Conservation (phyloP, 2,113 vertebrate species). For the Scortum barcoo region DNA sequence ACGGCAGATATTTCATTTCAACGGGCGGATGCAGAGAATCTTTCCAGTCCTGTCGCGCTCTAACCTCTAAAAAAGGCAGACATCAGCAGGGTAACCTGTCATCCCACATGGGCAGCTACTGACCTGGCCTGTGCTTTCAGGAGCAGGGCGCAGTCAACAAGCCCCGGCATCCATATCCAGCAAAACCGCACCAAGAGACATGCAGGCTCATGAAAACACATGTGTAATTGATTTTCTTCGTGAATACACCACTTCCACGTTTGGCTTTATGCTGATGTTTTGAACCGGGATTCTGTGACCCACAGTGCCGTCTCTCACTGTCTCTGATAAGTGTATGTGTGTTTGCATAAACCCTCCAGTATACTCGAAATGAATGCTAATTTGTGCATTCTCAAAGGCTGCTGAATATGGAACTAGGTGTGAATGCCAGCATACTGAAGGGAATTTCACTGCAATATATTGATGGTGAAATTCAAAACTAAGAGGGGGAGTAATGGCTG, state of each 20-base stretch:
- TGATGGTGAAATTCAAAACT: constrained; percentile 1
- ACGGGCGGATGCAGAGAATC: constrained; percentile 56
- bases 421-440: background rate
- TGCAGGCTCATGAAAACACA: constrained; percentile 27
- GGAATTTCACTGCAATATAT: background rate
- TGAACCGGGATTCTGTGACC: constrained; percentile 16
- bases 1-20: constrained; percentile 78
- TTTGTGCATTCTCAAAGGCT: background rate
- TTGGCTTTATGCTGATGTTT: constrained; percentile 13
- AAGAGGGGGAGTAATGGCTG: background rate
- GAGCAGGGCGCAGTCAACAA: constrained; percentile 31
- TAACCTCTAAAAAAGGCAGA: constrained; percentile 72
- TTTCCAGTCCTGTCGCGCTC: constrained; percentile 55
- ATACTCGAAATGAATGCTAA: background rate
- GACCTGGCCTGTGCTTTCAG: constrained; percentile 33
- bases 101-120: constrained; percentile 35
- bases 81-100: constrained; percentile 76
- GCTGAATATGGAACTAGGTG: background rate
- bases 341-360: constrained; percentile 12
- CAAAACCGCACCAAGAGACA: background rate
- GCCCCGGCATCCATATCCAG: background rate
- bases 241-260: constrained; percentile 27
- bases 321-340: background rate
- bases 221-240: constrained; percentile 26
- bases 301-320: background rate